Conservation (phyloP, 2,888 invertebrate genomes). For the Blastobasis lacticolella region DNA sequence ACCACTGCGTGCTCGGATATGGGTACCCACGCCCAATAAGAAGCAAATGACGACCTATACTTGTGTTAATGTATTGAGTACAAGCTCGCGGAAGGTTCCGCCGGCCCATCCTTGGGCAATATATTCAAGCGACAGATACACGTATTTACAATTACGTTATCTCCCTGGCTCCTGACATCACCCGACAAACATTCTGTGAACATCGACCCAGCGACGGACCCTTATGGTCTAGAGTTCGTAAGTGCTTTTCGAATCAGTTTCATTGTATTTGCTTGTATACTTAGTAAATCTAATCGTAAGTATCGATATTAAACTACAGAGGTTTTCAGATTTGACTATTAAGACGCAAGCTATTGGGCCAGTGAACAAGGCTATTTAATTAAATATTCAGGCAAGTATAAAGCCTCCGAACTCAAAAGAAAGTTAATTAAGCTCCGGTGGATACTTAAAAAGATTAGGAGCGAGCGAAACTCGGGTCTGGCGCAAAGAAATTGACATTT, state of each 20-base stretch:
- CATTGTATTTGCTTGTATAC: not conserved
- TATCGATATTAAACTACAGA: not conserved
- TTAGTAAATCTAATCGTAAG: not conserved
- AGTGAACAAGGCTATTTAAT: too few species aligned
- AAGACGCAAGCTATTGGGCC: too few species aligned
- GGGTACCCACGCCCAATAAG: too few species aligned
- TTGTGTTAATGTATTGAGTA: too few species aligned
- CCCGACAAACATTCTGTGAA: conserved; percentile 57
- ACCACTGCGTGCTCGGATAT: too few species aligned
- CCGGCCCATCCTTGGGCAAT: conserved; percentile 32
- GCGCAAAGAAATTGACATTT: conserved; percentile 56
- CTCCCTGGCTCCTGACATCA: conserved; percentile 59
- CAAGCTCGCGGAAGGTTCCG: not conserved
- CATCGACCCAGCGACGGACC: conserved; percentile 10
- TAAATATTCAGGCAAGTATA: too few species aligned
- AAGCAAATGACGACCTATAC: too few species aligned
- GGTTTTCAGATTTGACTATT: not conserved
- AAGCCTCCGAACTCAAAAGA: conserved; percentile 7
- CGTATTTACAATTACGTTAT: conserved; percentile 69
- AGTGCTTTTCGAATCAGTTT: too few species aligned
- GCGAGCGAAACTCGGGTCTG: conserved; percentile 23
- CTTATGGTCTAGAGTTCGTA: too few species aligned
- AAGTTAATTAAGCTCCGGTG: conserved; percentile 20
- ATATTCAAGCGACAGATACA: conserved; percentile 61
- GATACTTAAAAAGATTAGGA: conserved; percentile 48